These are phyloP conservation scores for Phenganax marumi DNA, from an alignment of 92 coral and sea anemone species.

Conservation along the genomic window DNA sequence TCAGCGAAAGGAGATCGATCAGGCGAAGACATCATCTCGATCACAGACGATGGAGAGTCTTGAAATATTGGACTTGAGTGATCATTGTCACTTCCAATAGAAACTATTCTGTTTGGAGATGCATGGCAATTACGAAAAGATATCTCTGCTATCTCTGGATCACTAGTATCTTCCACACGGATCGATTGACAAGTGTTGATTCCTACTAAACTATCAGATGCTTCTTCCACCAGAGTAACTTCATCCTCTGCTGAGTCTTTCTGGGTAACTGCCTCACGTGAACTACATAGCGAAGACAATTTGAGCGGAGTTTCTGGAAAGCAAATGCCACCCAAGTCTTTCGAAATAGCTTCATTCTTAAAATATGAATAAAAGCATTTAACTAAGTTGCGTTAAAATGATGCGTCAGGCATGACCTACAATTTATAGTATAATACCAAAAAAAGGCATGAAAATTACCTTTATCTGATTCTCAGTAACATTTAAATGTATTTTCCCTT, in stretches of 20 bases:
- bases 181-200: background rate
- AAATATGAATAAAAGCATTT: background rate
- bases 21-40: constrained; percentile 36
- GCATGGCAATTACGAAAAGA: background rate
- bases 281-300: background rate
- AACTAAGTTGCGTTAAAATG: background rate
- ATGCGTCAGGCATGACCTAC: background rate
- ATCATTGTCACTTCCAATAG: background rate
- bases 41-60: constrained; percentile 6
- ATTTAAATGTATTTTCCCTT: background rate
- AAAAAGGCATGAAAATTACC: no score
- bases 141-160: background rate
- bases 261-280: background rate
- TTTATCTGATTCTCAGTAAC: background rate
- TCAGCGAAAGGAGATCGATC: constrained; percentile 4
- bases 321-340: constrained; percentile 2
- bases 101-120: background rate
- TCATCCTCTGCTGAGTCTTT: background rate
- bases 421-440: no score
- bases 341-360: background rate
- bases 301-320: constrained; percentile 30
- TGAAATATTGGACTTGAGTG: background rate
- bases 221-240: background rate
- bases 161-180: background rate
- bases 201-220: background rate